phyloP scores from a whole-genome alignment of 2,888 invertebrate genomes.

The Meloe dianella region DNA sequence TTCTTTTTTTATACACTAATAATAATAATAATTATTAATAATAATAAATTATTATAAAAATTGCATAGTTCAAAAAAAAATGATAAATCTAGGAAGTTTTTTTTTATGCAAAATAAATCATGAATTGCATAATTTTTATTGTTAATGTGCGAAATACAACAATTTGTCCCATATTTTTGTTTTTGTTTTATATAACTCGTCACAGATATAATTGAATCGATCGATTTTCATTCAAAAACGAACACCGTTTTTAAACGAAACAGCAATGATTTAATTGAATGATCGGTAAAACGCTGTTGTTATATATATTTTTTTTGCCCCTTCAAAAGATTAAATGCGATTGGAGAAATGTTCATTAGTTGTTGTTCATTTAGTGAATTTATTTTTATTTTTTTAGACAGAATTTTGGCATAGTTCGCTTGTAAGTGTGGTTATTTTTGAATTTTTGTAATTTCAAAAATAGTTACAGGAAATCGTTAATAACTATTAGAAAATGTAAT shows the following conservation, averaged over 20 bases:
- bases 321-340: too few relatives aligned
- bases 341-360: too few relatives aligned
- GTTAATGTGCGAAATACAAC: neutral
- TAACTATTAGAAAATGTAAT: neutral
- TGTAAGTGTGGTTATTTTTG: neutral
- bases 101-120: neutral
- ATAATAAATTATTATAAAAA: neutral
- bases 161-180: neutral
- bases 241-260: too few relatives aligned
- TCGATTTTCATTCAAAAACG: too few relatives aligned
- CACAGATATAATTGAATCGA: neutral
- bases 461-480: conserved; percentile 6
- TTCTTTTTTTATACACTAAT: neutral
- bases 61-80: neutral
- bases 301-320: too few relatives aligned
- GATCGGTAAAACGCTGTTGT: too few relatives aligned
- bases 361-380: too few relatives aligned
- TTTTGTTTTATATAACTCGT: neutral
- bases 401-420: neutral
- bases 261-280: neutral
- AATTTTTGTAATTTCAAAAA: neutral
- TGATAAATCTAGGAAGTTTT: neutral
- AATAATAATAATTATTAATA: neutral
- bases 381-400: too few relatives aligned
- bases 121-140: neutral